A percentile compares a stretch with the other conserved stretches of the same genome.
These are phyloP conservation scores for Aspiorhynchus laticeps DNA, from an alignment of 2,113 vertebrate genomes.

Conservation along the genomic window DNA sequence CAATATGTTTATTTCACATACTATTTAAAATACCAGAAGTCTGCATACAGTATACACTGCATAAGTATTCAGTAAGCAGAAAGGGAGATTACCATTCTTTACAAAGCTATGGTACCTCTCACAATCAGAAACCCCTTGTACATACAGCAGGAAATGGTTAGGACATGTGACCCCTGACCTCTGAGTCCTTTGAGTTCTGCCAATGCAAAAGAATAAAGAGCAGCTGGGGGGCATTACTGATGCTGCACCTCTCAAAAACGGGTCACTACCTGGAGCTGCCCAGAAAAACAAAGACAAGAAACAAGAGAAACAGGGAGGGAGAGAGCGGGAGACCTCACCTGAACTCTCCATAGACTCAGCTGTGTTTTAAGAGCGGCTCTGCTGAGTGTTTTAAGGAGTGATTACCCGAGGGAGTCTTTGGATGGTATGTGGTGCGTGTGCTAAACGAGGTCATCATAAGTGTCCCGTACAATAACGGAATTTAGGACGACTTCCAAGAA, in stretches of 20 bases:
- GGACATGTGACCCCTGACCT: neutral
- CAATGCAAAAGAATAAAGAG: neutral
- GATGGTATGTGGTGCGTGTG: slow-evolving; percentile 10
- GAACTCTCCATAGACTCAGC: slow-evolving; percentile 37
- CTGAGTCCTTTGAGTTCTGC: neutral
- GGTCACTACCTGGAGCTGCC: slow-evolving; percentile 25
- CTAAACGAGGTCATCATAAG: slow-evolving; percentile 28
- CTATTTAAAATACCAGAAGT: neutral
- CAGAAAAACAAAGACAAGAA: slow-evolving; percentile 23
- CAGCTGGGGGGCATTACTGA: slow-evolving; percentile 18
- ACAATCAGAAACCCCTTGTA: neutral
- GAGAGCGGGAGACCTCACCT: slow-evolving; percentile 14
- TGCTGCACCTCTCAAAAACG: neutral
- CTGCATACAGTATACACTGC: neutral
- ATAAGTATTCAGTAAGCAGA: neutral
- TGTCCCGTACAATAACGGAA: neutral
- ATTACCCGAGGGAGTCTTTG: slow-evolving; percentile 28
- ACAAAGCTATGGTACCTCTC: neutral
- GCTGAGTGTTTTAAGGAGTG: slow-evolving; percentile 24
- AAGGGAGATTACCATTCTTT: neutral
- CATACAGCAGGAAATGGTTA: neutral
- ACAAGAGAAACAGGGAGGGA: neutral
- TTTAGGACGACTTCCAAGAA: neutral
- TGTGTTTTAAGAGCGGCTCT: slow-evolving; percentile 38
- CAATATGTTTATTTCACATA: neutral